Conservation (phyloP, 2,113 vertebrate genomes). For the Columbina picui region DNA sequence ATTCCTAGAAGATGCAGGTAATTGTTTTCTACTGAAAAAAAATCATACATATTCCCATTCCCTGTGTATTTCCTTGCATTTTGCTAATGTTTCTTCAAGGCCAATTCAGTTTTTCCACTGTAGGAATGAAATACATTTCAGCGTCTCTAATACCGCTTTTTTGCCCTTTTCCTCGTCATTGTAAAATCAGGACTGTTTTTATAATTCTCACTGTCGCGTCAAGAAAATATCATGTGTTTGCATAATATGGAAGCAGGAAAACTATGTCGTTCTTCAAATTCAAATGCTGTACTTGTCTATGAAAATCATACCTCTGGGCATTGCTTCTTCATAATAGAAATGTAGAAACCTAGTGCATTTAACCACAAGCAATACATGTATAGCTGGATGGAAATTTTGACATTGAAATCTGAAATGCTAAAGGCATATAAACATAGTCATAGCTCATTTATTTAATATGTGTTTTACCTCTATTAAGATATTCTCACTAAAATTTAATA, state of each 20-base stretch:
- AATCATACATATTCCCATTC: neutral
- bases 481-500: neutral
- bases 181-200: neutral
- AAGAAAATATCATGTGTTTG: neutral
- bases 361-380: neutral
- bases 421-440: neutral
- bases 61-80: neutral
- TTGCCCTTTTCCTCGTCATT: neutral
- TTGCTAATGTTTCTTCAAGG: neutral
- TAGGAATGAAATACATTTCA: neutral
- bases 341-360: neutral
- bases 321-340: neutral
- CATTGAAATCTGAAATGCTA: neutral
- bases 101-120: neutral
- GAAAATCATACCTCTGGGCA: neutral
- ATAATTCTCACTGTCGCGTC: neutral
- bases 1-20: constrained; percentile 76
- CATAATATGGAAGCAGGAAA: neutral
- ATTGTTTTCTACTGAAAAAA: constrained; percentile 9
- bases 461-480: neutral
- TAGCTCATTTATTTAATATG: neutral
- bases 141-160: neutral
- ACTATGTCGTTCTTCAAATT: neutral
- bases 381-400: neutral
- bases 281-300: neutral